Percentiles rank a stretch among this genome's conserved stretches.
Evolutionary conservation across 2,113 vertebrate genomes (phyloP).

Genomic region (Ammodytes dubius): DNA sequence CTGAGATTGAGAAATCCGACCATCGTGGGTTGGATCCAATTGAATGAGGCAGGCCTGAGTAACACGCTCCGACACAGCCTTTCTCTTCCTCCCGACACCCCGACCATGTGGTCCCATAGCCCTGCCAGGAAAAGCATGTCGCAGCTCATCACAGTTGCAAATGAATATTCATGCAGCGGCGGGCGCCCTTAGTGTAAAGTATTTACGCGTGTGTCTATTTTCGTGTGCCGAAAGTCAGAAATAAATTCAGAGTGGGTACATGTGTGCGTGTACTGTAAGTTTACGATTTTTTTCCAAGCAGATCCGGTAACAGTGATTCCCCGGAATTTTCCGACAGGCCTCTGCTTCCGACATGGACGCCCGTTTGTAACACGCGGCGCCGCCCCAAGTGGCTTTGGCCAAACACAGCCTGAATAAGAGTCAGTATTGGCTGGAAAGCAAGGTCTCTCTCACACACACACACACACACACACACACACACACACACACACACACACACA

Average conservation of each 20-base stretch:
- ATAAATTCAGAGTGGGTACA: constrained; percentile 6
- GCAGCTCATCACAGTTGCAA: constrained; percentile 84
- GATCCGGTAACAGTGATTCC: constrained; percentile 54
- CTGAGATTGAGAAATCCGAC: constrained; percentile 75
- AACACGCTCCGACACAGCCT: constrained; percentile 79
- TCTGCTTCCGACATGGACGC: constrained; percentile 47
- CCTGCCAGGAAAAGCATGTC: constrained; percentile 83
- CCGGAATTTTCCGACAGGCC: constrained; percentile 38
- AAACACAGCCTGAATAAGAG: constrained; percentile 65
- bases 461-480: neutral
- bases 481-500: neutral
- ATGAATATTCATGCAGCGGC: constrained; percentile 86
- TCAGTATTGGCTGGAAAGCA: constrained; percentile 51
- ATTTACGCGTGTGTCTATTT: constrained; percentile 62
- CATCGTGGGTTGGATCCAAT: constrained; percentile 71
- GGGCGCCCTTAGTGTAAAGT: constrained; percentile 68
- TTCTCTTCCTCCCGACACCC: constrained; percentile 77
- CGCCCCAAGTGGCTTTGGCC: constrained; percentile 66
- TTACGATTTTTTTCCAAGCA: constrained; percentile 31
- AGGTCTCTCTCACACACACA: constrained; percentile 56
- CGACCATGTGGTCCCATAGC: constrained; percentile 80
- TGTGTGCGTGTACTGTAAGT: constrained; percentile 14
- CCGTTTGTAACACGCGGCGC: constrained; percentile 57
- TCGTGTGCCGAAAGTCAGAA: constrained; percentile 14
- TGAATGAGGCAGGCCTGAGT: constrained; percentile 76